Percentiles rank a stretch among this genome's conserved stretches.
phyloP scores from a whole-genome alignment of 35 echinoderm and acorn worm species.

The Hemicentrotus pulcherrimus region DNA sequence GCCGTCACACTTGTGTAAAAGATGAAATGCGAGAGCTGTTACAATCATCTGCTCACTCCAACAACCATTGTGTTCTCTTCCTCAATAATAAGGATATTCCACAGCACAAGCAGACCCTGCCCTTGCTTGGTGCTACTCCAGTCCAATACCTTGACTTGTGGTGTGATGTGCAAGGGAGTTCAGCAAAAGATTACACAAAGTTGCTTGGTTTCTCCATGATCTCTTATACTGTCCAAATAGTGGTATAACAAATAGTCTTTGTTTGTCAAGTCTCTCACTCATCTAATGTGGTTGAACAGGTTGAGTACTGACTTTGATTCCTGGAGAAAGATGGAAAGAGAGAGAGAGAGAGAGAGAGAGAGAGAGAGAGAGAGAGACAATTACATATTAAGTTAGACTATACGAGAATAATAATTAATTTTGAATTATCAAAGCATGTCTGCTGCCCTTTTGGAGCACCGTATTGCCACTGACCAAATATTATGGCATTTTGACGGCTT shows the following conservation, averaged over 20 bases:
- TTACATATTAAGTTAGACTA: background rate
- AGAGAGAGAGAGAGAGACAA: background rate
- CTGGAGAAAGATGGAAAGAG: constrained; percentile 52
- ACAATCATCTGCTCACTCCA: background rate
- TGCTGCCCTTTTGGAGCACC: too few species aligned
- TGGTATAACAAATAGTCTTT: background rate
- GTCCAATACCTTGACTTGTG: background rate
- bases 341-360: constrained; percentile 16
- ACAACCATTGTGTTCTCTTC: background rate
- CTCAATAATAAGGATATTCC: background rate
- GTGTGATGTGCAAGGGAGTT: background rate
- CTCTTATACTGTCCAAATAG: background rate
- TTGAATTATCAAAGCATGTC: too few species aligned
- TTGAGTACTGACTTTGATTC: constrained; percentile 97
- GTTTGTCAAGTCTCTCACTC: constrained; percentile 24
- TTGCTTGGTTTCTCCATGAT: background rate
- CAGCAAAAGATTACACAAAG: background rate
- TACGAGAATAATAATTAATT: too few species aligned
- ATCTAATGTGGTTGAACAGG: constrained; percentile 97
- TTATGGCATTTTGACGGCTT: too few species aligned
- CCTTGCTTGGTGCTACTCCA: background rate
- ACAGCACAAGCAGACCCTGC: background rate
- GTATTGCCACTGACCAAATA: too few species aligned
- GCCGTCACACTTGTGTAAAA: background rate
- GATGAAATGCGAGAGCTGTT: background rate